Conservation (phyloP, 2,888 invertebrate species). For the Heliconius erato region DNA sequence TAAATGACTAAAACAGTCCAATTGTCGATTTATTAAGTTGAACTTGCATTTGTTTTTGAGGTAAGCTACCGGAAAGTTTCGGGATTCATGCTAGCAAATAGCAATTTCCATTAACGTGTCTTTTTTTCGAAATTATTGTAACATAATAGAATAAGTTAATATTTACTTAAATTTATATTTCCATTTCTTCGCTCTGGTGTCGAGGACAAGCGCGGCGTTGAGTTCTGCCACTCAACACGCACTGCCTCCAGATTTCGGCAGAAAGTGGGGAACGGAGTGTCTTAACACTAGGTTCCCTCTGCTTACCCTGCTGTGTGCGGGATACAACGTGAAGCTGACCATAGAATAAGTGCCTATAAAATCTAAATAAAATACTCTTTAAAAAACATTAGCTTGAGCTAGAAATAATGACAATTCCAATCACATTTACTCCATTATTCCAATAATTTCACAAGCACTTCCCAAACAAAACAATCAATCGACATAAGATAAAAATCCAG, state of each 20-base stretch:
- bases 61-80: neutral
- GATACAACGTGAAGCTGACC: too few relatives aligned
- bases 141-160: neutral
- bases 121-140: neutral
- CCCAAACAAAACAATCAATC: conserved; percentile 39
- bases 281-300: too few relatives aligned
- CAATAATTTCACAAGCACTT: neutral
- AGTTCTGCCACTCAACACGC: too few relatives aligned
- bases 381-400: neutral
- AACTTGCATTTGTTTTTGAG: conserved; percentile 47
- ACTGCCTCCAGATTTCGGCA: too few relatives aligned
- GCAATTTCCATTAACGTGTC: neutral
- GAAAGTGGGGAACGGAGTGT: too few relatives aligned
- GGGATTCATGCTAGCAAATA: neutral
- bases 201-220: too few relatives aligned
- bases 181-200: too few relatives aligned
- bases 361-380: neutral
- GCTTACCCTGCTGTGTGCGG: too few relatives aligned
- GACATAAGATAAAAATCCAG: conserved; percentile 46
- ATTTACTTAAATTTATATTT: too few relatives aligned
- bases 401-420: neutral
- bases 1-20: conserved; percentile 82
- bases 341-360: neutral
- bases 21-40: conserved; percentile 76
- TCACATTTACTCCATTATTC: neutral